Evolutionary conservation across 2,113 vertebrate genomes (phyloP), one percentile per base, ranked within the genome.

Genomic region (Apistogramma diplotaenia): DNA sequence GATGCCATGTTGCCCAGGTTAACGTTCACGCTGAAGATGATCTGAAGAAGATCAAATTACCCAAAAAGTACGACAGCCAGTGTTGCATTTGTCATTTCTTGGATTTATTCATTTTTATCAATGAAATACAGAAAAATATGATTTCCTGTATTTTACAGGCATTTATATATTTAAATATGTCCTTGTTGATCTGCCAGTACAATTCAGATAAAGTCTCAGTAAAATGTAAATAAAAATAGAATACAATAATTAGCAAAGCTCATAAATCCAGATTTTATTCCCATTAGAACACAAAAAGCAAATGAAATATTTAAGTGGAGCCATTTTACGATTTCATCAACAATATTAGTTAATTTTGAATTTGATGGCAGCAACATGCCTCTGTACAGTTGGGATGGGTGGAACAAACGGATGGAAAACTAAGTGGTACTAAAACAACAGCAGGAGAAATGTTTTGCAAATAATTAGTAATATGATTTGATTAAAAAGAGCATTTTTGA

Each of bases 31-130:
- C 98, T 83, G 98, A 97, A 84, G 97, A 99, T 8, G 96, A 99
- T 82, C 95, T 99, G 82, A 98, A 98, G 93, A 99, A 97, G 94
- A 93, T 98, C 70, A 99, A 99, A 89, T 96, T 99, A 84, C 96
- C 97, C 74, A 99, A 99, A 95, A 97, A 99, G 98, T 97, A 96
- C 29, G 96, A 93, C 9, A 10, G 5, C 73, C 49, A 60, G 3
- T 1, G 13, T 25, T 8, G 3, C 19, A 33, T 46, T 23, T 35
- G 4, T 40, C 4, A 21, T 23, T 23, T 55, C 10, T 23, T 23
- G 23, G 53, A 21, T 70, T 18, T 70, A 46, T 67, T 67, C 18
- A 23, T 65, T 2, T n/a, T n/a, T n/a, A n/a, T n/a, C n/a, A n/a
- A n/a, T n/a, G n/a, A 6, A 37, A 23, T 62, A 25, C 37, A 49